Base-by-base conservation (phyloP, 2,888 invertebrate genomes). In the Hipparchia sbordonii region DNA sequence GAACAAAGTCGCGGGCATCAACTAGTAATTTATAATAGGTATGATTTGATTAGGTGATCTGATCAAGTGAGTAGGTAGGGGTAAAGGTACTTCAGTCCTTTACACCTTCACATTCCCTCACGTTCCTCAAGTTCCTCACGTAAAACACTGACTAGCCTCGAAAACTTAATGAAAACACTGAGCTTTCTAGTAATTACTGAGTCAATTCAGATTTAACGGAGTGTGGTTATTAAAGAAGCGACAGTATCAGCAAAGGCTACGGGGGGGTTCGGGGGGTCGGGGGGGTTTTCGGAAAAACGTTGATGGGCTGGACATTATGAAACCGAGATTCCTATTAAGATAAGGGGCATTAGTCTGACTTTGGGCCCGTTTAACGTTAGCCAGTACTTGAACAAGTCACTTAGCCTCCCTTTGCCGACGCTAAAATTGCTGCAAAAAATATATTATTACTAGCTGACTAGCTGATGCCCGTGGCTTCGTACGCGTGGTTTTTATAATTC, bases 251-350 rank as follows among this genome's bases (percentile, higher is more conserved):
- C 91, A 70, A 80, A 81, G 84, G 79, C 80, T 80, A 84, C 79
- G 82, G 85, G 82, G 82, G 87, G 82, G 83, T 56, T 12, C 5
- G 85, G 86, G 84, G 78, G 80, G 80, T 84, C 82, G 85, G 82
- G 87, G 82, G 83, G 84, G 85, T 84, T 87, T 88, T 92, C 86
- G 88, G 86, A 89, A 90, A 63, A 91, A 87, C 86, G 91, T 91
- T 92, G 93, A 92, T 92, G 92, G 89, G 87, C 86, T 86, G 87
- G 89, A 89, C 89, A 89, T 91, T 91, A 92, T 87, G 89, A 89
- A 85, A 85, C 88, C 87, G 79, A 89, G 93, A 93, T 92, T 90
- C 87, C 92, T 91, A 92, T 93, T 92, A 91, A 90, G 93, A 93
- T 93, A 91, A 79, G 84, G 82, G 81, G 87, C 89, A 92, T 92